Evolutionary conservation across 2,797 vertebrate species (phyloP).

Genomic region (Serranus cabrilla): DNA sequence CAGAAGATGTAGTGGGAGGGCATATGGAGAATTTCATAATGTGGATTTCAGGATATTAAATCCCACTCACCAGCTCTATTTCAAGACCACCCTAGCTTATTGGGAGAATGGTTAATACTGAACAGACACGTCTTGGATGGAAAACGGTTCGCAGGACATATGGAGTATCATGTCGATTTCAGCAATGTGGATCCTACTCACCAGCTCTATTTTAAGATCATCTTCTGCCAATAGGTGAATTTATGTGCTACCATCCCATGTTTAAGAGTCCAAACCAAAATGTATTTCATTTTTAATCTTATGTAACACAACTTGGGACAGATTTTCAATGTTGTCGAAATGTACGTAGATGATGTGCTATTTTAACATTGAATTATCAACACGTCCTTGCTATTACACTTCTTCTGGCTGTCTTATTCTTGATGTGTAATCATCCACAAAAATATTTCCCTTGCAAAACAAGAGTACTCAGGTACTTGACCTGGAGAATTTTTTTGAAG

Average conservation of each 20-base stretch:
- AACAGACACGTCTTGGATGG: not conserved
- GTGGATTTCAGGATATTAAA: conserved; percentile 25
- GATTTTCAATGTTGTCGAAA: too few relatives aligned
- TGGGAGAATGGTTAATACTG: conserved; percentile 4
- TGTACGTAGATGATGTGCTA: not conserved
- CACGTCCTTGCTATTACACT: not conserved
- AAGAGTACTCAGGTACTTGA: conserved; percentile 56
- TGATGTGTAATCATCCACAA: conserved; percentile 11
- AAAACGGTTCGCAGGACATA: conserved; percentile 4
- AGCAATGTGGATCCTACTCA: conserved; percentile 7
- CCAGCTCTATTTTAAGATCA: conserved; percentile 6
- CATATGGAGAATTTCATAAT: conserved; percentile 2
- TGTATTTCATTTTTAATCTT: not conserved
- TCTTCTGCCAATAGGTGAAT: not conserved
- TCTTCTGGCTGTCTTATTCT: not conserved
- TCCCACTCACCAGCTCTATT: conserved; percentile 23
- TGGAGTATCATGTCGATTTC: not conserved
- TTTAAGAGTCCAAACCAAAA: not conserved
- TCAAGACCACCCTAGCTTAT: conserved; percentile 3
- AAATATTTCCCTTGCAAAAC: conserved; percentile 49
- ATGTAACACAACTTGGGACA: too few relatives aligned
- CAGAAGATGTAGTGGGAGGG: conserved; percentile 9
- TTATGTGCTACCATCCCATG: not conserved
- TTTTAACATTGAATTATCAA: conserved; percentile 23
- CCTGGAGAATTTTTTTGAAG: conserved; percentile 51